These are phyloP conservation scores for Colistium nudipinnis DNA, from an alignment of 2,113 vertebrate species.

Conservation along the genomic window DNA sequence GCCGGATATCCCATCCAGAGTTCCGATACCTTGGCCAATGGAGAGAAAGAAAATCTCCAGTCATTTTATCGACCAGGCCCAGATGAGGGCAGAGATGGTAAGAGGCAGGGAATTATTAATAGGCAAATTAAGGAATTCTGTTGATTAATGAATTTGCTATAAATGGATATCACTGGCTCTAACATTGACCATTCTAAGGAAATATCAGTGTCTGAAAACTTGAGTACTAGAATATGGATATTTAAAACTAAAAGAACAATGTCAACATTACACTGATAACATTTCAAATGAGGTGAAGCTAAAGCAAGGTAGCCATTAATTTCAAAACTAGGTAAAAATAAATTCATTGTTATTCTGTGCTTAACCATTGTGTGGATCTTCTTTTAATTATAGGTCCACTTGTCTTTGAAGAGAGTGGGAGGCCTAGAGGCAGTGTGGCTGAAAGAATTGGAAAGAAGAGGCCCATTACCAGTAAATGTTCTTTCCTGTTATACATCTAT, in stretches of 20 bases:
- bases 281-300: not conserved
- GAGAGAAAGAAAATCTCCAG: constrained; percentile 87
- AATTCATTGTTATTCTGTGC: not conserved
- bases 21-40: constrained; percentile 50
- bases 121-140: not conserved
- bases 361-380: not conserved
- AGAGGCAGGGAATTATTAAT: constrained; percentile 10
- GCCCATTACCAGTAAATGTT: constrained; percentile 39
- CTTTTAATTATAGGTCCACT: not conserved
- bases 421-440: constrained; percentile 71
- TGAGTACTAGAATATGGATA: too few species aligned
- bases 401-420: constrained; percentile 74
- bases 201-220: not conserved
- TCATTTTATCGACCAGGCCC: constrained; percentile 77
- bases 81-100: constrained; percentile 82
- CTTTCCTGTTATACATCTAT: not conserved
- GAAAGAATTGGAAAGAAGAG: constrained; percentile 84
- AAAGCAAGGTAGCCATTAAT: not conserved
- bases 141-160: not conserved
- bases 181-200: not conserved
- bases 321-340: not conserved
- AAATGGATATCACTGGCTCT: too few species aligned
- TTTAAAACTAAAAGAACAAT: not conserved
- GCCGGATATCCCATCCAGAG: constrained; percentile 76
- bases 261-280: not conserved